Conservation (phyloP, 1,140 invertebrate species). For the Rhizoglyphus robini region DNA sequence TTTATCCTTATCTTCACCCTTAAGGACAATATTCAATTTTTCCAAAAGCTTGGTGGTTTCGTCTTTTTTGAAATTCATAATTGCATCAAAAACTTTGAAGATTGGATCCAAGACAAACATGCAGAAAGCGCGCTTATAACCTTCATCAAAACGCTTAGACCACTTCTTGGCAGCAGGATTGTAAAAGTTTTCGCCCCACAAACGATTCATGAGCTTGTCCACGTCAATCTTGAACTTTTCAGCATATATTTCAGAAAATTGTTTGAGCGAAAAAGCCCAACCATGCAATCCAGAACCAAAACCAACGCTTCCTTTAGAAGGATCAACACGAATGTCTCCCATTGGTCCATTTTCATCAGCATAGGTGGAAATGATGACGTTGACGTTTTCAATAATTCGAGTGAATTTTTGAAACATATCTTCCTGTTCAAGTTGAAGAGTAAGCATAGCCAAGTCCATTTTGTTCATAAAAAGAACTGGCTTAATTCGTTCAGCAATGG, state of each 20-base stretch:
- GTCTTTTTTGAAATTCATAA: slow-evolving; percentile 97
- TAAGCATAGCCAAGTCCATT: slow-evolving; percentile 45
- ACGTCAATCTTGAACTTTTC: slow-evolving; percentile 97
- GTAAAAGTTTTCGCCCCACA: slow-evolving; percentile 96
- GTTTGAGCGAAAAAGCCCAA: slow-evolving; percentile 99
- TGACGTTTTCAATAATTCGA: slow-evolving; percentile 98
- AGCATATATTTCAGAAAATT: slow-evolving; percentile 97
- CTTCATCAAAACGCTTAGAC: slow-evolving; percentile 65
- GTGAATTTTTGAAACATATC: slow-evolving; percentile 99
- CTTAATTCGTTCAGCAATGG: slow-evolving; percentile 48
- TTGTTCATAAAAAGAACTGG: slow-evolving; percentile 52
- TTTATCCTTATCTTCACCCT: slow-evolving; percentile 88
- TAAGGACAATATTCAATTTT: slow-evolving; percentile 81
- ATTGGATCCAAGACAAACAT: slow-evolving; percentile 98
- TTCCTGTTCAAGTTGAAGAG: slow-evolving; percentile 56
- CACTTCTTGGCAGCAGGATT: slow-evolving; percentile 95
- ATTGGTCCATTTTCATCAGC: slow-evolving; percentile 92
- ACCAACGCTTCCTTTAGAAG: slow-evolving; percentile 77
- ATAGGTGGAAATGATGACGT: slow-evolving; percentile 99
- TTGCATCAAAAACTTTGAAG: slow-evolving; percentile 93
- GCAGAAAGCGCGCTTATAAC: slow-evolving; percentile 90
- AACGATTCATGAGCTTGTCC: slow-evolving; percentile 84
- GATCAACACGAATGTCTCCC: slow-evolving; percentile 70
- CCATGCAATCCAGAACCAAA: slow-evolving; percentile 97
- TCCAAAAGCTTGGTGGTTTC: slow-evolving; percentile 69